Base-by-base conservation (phyloP, 2,113 vertebrate species). In the Leptocoma aspasia region DNA sequence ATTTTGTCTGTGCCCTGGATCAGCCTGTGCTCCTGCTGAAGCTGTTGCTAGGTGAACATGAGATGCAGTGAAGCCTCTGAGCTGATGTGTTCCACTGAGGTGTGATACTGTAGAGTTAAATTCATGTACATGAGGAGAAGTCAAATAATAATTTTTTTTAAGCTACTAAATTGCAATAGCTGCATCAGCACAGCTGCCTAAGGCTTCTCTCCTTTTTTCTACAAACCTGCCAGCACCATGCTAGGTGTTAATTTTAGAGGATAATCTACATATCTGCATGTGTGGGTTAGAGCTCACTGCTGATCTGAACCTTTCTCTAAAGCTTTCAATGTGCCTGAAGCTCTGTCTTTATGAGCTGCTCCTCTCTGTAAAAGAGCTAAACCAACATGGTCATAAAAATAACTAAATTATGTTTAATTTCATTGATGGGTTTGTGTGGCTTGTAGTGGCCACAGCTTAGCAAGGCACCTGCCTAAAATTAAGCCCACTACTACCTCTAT, bases 401-500 rank as follows among this genome's bases (percentile, higher is more conserved):
- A 87, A 33, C 16, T 57, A 17, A 60, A 75, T 61, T 50, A 35
- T 5, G 1, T 84, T 94, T 87, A 22, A 78, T 75, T 95, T 89
- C 57, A 64, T 69, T 86, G 72, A 41, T 81, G 64, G 17, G 7
- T 83, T 93, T 83, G 60, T 60, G 52, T 82, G 49, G 50, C 71
- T 90, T 54, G 50, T 64, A 33, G 69, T 71, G 64, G 56, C 30
- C 31, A 20, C 23, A 70, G 72, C 31, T 85, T 69, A 89, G 89
- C 76, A 64, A 86, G 57, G 77, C 83, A 95, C 89, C 84, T 96
- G 94, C 83, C 86, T 65, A 60, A 95, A 94, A 49, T 89, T 52
- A 87, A 66, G 39, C 37, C 85, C 42, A 44, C 20, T 78, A 1
- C 59, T 69, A 12, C 50, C 19, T 82, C 90, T 93, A 0, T 93